Evolutionary conservation across 2,888 invertebrate species (phyloP).

Genomic region (Dasysyrphus albostriatus): DNA sequence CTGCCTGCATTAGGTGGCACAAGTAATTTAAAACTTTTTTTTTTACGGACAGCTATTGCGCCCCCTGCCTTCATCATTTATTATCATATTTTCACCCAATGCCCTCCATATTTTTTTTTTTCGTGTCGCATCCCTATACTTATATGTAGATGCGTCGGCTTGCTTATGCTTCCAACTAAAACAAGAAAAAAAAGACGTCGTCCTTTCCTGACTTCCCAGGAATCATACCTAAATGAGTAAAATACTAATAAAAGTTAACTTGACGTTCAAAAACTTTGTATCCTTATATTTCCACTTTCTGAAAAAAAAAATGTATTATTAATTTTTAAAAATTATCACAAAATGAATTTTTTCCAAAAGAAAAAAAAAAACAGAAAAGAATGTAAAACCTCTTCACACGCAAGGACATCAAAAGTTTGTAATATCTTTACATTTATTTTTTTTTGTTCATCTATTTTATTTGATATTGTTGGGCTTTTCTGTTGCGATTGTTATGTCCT

Average conservation of each 20-base stretch:
- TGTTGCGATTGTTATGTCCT: constrained; percentile 63
- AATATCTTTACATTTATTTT: constrained; percentile 42
- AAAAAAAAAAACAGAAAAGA: background rate
- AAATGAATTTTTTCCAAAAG: constrained; percentile 60
- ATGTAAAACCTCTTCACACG: constrained; percentile 15
- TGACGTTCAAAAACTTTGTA: constrained; percentile 63
- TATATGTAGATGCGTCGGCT: constrained; percentile 7
- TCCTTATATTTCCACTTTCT: background rate
- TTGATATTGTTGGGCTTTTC: constrained; percentile 9
- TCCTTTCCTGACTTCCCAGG: constrained; percentile 42
- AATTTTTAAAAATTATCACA: constrained; percentile 74
- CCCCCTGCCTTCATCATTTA: constrained; percentile 12
- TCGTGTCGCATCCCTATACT: background rate
- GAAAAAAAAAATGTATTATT: constrained; percentile 65
- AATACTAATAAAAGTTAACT: constrained; percentile 75
- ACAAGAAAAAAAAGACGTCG: background rate
- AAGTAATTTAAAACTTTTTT: constrained; percentile 72
- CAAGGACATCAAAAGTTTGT: constrained; percentile 45
- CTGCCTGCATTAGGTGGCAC: constrained; percentile 62
- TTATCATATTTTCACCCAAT: constrained; percentile 28
- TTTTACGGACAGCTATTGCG: constrained; percentile 43
- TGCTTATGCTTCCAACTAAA: background rate
- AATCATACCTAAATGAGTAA: constrained; percentile 74
- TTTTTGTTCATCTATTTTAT: constrained; percentile 17
- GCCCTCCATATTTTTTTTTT: constrained; percentile 1